Percentiles rank a stretch among this genome's conserved stretches.
These are phyloP conservation scores for Mungos mungo DNA, from an alignment of 2,113 vertebrate species.

Conservation along the genomic window DNA sequence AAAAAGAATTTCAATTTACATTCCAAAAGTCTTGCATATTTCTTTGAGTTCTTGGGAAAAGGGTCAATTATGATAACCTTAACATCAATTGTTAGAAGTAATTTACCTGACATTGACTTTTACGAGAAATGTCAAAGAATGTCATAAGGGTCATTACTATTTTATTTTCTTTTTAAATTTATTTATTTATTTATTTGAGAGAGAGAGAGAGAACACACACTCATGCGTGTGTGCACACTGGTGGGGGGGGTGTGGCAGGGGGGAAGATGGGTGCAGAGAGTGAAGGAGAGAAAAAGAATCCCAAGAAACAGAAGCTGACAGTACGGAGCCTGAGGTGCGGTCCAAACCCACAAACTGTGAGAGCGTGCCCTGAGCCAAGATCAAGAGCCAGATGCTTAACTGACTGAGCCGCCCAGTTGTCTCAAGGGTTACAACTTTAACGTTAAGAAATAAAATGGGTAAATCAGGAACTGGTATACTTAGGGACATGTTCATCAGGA, in stretches of 20 bases:
- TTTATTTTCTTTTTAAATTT: neutral
- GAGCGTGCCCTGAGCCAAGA: no score
- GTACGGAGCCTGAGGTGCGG: no score
- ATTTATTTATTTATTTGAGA: no score
- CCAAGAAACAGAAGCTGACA: no score
- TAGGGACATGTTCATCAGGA: neutral
- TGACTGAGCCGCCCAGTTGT: no score
- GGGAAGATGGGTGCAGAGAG: no score
- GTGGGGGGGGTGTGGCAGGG: no score
- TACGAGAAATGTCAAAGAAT: neutral
- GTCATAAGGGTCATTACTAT: neutral
- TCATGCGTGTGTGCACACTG: neutral
- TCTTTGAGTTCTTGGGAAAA: slow-evolving; percentile 27
- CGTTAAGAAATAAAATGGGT: neutral
- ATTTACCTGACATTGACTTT: neutral
- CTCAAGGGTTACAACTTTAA: neutral
- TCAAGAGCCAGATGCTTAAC: no score
- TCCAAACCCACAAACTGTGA: no score
- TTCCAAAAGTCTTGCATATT: neutral
- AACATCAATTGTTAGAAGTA: neutral
- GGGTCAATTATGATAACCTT: neutral
- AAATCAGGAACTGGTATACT: neutral
- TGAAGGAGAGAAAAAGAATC: no score
- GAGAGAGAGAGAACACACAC: no score
- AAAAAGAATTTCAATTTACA: slow-evolving; percentile 14